Evolutionary conservation across 2,888 invertebrate genomes (phyloP).

Genomic region (Pammene aurita): DNA sequence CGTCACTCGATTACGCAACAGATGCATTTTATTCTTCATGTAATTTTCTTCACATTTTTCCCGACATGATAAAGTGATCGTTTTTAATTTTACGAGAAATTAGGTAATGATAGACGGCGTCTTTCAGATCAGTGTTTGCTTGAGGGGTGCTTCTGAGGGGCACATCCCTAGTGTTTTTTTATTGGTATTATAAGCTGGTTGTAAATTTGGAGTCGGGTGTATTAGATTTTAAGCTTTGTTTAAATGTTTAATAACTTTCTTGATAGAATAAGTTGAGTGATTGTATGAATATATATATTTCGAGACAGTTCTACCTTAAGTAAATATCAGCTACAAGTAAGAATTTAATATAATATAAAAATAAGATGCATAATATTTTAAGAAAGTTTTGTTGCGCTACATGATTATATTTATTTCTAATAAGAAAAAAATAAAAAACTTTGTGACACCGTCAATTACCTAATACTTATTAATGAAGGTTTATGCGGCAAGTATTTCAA

Average conservation of each 20-base stretch:
- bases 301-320: too few relatives aligned
- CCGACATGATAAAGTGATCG: slow-evolving; percentile 59
- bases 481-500: too few relatives aligned
- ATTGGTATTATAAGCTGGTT: slow-evolving; percentile 33
- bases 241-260: slow-evolving; percentile 23
- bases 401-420: too few relatives aligned
- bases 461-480: too few relatives aligned
- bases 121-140: slow-evolving; percentile 35
- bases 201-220: slow-evolving; percentile 39
- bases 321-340: too few relatives aligned
- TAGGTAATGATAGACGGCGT: slow-evolving; percentile 36
- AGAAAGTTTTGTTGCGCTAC: too few relatives aligned
- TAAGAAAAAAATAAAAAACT: too few relatives aligned
- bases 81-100: slow-evolving; percentile 65
- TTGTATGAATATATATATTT: not conserved
- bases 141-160: slow-evolving; percentile 31
- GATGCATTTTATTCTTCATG: slow-evolving; percentile 75
- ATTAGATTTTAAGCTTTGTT: slow-evolving; percentile 22
- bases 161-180: slow-evolving; percentile 29
- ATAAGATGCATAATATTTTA: too few relatives aligned
- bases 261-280: not conserved
- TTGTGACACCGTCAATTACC: too few relatives aligned
- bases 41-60: slow-evolving; percentile 62
- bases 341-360: too few relatives aligned
- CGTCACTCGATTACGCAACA: slow-evolving; percentile 68